A percentile compares a stretch with the other conserved stretches of the same genome.
phyloP scores from a whole-genome alignment of 2,113 vertebrate species.

The Tachysurus fulvidraco region DNA sequence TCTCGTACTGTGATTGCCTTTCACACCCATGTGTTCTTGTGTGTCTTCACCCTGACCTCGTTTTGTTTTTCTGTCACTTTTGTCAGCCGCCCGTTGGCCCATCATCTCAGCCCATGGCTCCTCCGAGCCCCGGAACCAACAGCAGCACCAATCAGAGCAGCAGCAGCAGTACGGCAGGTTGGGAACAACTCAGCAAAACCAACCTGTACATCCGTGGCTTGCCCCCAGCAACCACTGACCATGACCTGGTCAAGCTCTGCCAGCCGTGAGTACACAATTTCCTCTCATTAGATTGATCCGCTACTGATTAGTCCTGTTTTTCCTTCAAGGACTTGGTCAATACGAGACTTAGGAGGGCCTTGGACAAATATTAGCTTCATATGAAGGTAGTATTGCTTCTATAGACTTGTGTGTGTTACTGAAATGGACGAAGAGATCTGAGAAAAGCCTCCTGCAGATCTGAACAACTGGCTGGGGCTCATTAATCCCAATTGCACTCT shows the following conservation, averaged over 20 bases:
- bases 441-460: slow-evolving; percentile 32
- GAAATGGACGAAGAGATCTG: slow-evolving; percentile 39
- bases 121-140: slow-evolving; percentile 95
- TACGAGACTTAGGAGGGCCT: background rate
- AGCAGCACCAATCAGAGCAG: slow-evolving; percentile 95
- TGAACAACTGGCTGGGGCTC: slow-evolving; percentile 41
- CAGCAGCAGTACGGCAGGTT: slow-evolving; percentile 90
- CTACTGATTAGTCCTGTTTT: slow-evolving; percentile 46
- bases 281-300: slow-evolving; percentile 60
- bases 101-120: slow-evolving; percentile 90
- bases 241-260: slow-evolving; percentile 98
- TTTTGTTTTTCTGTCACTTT: slow-evolving; percentile 44
- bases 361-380: slow-evolving; percentile 19
- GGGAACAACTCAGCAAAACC: slow-evolving; percentile 98
- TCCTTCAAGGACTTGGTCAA: background rate
- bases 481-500: slow-evolving; percentile 46
- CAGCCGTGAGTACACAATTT: slow-evolving; percentile 89
- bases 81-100: slow-evolving; percentile 86
- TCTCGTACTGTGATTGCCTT: slow-evolving; percentile 26
- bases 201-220: slow-evolving; percentile 98
- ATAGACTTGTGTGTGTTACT: slow-evolving; percentile 34
- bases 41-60: slow-evolving; percentile 12
- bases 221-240: slow-evolving; percentile 93
- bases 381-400: slow-evolving; percentile 18
- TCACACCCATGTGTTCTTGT: slow-evolving; percentile 20